These are phyloP conservation scores for Ictidomys tridecemlineatus DNA, from an alignment of 2,113 vertebrate genomes.

Conservation along the genomic window DNA sequence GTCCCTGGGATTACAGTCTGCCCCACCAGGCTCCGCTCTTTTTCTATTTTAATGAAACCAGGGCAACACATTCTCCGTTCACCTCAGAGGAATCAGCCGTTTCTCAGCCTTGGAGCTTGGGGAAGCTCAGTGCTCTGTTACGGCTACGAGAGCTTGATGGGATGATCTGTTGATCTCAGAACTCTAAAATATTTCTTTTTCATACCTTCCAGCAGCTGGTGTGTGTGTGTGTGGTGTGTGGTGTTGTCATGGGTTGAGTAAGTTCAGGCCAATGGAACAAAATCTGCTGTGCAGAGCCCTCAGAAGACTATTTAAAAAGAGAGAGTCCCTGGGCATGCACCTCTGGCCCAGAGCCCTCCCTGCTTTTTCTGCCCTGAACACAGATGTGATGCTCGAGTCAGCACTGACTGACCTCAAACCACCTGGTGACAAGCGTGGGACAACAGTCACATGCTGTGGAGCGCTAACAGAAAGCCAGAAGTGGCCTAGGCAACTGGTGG, in stretches of 20 bases:
- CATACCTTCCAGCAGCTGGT: not conserved
- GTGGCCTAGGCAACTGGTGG: not conserved
- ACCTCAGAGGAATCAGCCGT: not conserved
- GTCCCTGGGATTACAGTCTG: too few relatives aligned
- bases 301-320: not conserved
- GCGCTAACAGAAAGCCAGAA: not conserved
- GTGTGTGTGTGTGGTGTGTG: not conserved
- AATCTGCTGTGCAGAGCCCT: not conserved
- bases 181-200: not conserved
- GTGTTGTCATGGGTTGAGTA: not conserved
- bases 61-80: not conserved
- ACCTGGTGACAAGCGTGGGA: not conserved
- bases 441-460: not conserved
- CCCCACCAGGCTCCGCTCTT: too few relatives aligned
- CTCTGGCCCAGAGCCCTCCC: not conserved
- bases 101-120: not conserved
- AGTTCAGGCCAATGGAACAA: not conserved
- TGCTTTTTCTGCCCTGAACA: not conserved
- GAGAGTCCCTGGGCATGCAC: not conserved
- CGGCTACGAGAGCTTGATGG: not conserved
- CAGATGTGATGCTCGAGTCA: too few relatives aligned
- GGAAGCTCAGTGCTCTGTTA: not conserved
- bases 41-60: not conserved
- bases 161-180: not conserved
- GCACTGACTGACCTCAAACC: not conserved